Conservation (phyloP, 2,888 invertebrate species). For the Leptogaster cylindrica region DNA sequence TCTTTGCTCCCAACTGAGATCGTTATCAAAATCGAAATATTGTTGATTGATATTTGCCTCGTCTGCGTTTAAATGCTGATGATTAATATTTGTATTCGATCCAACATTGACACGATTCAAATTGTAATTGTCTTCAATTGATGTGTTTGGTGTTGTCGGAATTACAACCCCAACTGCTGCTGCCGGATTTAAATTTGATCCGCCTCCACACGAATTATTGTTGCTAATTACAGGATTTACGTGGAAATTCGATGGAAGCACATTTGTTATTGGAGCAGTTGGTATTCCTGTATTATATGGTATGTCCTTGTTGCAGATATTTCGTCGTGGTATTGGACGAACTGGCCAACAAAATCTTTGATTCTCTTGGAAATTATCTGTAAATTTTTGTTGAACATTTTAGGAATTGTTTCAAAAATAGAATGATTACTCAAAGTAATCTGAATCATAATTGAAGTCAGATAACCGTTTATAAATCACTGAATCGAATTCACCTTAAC, state of each 20-base stretch:
- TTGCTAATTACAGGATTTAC: no score
- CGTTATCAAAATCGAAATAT: conserved; percentile 37
- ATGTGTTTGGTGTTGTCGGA: conserved; percentile 54
- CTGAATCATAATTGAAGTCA: no score
- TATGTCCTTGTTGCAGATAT: conserved; percentile 43
- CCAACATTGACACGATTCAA: conserved; percentile 22
- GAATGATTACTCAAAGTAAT: no score
- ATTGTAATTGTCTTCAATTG: conserved; percentile 40
- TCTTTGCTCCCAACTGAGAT: conserved; percentile 47
- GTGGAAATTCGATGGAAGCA: conserved; percentile 41
- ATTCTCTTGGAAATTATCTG: conserved; percentile 56
- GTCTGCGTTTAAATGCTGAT: conserved; percentile 14
- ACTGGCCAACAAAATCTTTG: conserved; percentile 60
- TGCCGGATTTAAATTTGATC: conserved; percentile 45
- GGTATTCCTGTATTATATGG: conserved; percentile 40
- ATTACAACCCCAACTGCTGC: conserved; percentile 57
- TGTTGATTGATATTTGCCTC: conserved; percentile 18
- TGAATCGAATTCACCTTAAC: no score
- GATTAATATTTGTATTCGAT: conserved; percentile 59
- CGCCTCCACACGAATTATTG: conserved; percentile 1
- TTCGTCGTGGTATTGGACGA: conserved; percentile 57
- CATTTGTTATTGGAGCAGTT: conserved; percentile 19
- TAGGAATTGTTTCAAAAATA: not conserved
- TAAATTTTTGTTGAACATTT: not conserved
- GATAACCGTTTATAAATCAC: no score